Evolutionary conservation across 1,140 invertebrate genomes (phyloP).

Genomic region (Diploscapter pachys): DNA sequence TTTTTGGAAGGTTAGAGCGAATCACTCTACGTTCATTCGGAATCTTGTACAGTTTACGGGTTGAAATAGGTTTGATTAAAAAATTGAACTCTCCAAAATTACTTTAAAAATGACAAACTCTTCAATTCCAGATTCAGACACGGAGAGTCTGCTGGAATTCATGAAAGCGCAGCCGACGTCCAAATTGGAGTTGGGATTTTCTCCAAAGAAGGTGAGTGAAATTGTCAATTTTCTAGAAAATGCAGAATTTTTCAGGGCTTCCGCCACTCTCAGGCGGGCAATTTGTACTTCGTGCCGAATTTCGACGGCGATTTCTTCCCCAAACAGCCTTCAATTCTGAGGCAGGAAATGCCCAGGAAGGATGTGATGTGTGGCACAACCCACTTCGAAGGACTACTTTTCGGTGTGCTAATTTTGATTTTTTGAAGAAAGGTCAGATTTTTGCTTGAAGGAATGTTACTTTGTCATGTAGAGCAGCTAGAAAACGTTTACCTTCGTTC

Average conservation of each 20-base stretch:
- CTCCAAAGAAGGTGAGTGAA: constrained; percentile 13
- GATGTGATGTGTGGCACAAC: constrained; percentile 30
- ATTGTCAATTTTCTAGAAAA: neutral
- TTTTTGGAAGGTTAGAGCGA: too few relatives aligned
- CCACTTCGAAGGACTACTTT: constrained; percentile 32
- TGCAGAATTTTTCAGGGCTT: constrained; percentile 6
- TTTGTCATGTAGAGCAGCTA: neutral
- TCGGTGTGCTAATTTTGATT: constrained; percentile 23
- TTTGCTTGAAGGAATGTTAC: constrained; percentile 5
- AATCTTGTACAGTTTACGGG: too few relatives aligned
- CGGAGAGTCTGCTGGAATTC: neutral
- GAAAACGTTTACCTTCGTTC: neutral
- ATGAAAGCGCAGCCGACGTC: constrained; percentile 7
- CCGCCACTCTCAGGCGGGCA: constrained; percentile 12
- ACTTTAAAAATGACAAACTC: too few relatives aligned
- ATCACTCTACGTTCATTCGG: too few relatives aligned
- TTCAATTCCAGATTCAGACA: neutral
- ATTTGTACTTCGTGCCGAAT: constrained; percentile 20
- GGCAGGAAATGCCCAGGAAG: constrained; percentile 23
- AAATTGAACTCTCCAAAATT: too few relatives aligned
- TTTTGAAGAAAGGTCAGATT: neutral
- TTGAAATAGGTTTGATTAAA: too few relatives aligned
- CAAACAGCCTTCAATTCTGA: constrained; percentile 15
- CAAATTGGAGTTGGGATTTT: constrained; percentile 7
- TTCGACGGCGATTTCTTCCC: constrained; percentile 36